Percentiles rank a stretch among this genome's conserved stretches.
Evolutionary conservation across 1,140 invertebrate species (phyloP).

Genomic region (Pachyrhynchus sulphureomaculatus): DNA sequence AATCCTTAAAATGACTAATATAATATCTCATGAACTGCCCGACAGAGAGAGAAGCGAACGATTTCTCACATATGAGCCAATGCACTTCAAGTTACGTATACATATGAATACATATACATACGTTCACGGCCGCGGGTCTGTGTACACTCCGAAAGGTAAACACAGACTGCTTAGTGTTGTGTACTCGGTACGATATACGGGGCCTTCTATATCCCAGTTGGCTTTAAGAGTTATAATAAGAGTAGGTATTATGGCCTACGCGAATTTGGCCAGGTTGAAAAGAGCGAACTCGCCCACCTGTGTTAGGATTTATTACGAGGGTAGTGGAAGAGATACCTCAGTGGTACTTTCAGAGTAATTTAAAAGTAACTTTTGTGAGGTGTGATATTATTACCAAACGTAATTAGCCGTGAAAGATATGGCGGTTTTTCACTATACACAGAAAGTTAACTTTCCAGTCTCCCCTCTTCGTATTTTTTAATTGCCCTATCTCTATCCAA

Average conservation of each 20-base stretch:
- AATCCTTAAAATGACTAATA: not conserved
- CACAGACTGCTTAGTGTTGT: constrained; percentile 7
- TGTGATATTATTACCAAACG: no score
- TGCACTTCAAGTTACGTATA: not conserved
- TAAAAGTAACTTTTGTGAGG: no score
- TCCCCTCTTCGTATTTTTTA: no score
- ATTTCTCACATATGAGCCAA: not conserved
- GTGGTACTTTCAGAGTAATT: no score
- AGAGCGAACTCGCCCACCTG: constrained; percentile 16
- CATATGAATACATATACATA: no score
- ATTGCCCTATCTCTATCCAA: no score
- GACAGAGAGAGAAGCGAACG: no score
- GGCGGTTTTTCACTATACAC: no score
- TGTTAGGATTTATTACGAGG: not conserved
- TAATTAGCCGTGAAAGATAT: no score
- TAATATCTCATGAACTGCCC: not conserved
- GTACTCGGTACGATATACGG: constrained; percentile 5
- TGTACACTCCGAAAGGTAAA: constrained; percentile 10
- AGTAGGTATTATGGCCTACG: constrained; percentile 20
- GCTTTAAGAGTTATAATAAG: constrained; percentile 6
- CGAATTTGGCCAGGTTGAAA: constrained; percentile 9
- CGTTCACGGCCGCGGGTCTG: constrained; percentile 8
- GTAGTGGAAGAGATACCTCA: no score
- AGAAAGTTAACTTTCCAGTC: no score
- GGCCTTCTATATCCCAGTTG: constrained; percentile 8